A percentile compares a stretch with the other conserved stretches of the same genome.
Conservation (phyloP, 2,888 invertebrate genomes). For the Drosophila paranaensis region DNA sequence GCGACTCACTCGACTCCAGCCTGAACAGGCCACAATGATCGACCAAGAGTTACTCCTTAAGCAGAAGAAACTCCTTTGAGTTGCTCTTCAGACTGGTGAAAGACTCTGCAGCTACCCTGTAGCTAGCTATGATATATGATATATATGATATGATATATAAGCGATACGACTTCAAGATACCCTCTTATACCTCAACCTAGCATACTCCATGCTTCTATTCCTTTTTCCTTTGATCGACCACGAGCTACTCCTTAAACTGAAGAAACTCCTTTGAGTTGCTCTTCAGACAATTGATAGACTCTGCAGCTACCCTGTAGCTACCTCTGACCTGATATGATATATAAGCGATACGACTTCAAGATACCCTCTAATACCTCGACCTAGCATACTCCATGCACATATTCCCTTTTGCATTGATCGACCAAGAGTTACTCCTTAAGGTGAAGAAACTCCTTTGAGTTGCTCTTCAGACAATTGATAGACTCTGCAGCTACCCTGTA, state of each 20-base stretch:
- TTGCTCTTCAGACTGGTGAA: not conserved
- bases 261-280: too few relatives aligned
- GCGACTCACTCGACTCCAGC: conserved; percentile 6
- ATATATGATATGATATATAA: too few relatives aligned
- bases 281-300: too few relatives aligned
- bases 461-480: too few relatives aligned
- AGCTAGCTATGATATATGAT: too few relatives aligned
- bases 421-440: too few relatives aligned
- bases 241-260: too few relatives aligned
- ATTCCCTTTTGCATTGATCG: not conserved
- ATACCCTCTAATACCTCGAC: not conserved
- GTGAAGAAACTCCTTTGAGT: too few relatives aligned
- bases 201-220: not conserved
- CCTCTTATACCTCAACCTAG: too few relatives aligned
- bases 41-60: not conserved
- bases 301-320: not conserved
- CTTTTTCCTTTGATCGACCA: not conserved
- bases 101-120: not conserved
- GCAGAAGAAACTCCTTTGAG: too few relatives aligned
- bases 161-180: not conserved
- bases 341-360: not conserved
- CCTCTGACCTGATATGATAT: too few relatives aligned
- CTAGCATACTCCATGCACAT: not conserved
- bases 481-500: not conserved
- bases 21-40: not conserved